A percentile compares a stretch with the other conserved stretches of the same genome.
phyloP scores from a whole-genome alignment of 2,113 vertebrate genomes.

The Pedionomus torquatus region DNA sequence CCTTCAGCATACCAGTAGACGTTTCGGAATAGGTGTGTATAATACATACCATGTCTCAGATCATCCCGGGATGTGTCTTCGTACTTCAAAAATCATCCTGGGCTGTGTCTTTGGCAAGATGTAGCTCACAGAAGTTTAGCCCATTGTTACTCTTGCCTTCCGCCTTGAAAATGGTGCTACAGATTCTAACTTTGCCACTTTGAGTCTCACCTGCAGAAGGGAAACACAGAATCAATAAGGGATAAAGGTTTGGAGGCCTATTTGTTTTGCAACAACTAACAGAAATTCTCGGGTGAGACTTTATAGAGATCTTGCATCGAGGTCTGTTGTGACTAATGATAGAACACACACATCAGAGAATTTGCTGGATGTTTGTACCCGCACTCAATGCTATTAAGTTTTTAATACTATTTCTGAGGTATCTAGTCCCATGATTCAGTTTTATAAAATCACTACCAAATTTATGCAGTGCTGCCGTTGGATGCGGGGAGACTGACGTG shows the following conservation, averaged over 20 bases:
- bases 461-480: neutral
- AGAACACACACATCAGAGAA: neutral
- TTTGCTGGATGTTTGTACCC: neutral
- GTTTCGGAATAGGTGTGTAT: neutral
- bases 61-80: neutral
- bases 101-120: neutral
- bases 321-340: neutral
- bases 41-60: neutral
- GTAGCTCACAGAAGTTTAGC: neutral
- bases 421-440: neutral
- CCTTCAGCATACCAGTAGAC: neutral
- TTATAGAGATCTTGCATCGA: neutral
- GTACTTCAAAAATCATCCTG: neutral
- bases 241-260: fast-evolving
- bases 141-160: neutral
- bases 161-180: neutral
- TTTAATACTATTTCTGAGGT: neutral
- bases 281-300: neutral
- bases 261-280: neutral
- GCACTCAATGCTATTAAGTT: no score
- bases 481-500: neutral
- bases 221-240: neutral
- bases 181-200: neutral
- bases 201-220: neutral
- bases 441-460: neutral